Conservation (phyloP, 2,888 invertebrate species). For the Terebella lapidaria region DNA sequence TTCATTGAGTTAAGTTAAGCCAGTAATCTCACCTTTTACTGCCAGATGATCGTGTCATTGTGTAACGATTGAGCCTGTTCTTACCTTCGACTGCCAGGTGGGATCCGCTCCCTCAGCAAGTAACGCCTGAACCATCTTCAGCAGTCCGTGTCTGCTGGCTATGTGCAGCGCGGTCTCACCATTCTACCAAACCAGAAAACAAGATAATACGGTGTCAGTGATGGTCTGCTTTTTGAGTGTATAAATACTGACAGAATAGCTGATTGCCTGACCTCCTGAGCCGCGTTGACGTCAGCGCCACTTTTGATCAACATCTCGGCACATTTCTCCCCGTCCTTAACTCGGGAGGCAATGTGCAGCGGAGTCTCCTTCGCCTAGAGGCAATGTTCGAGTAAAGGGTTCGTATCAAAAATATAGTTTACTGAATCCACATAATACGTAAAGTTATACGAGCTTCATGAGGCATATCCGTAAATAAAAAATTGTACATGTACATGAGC, state of each 20-base stretch:
- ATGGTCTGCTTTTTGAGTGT: too few species aligned
- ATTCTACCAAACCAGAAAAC: constrained; percentile 56
- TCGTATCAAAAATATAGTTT: background rate
- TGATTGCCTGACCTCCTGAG: constrained; percentile 66
- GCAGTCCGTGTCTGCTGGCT: constrained; percentile 86
- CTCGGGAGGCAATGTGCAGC: constrained; percentile 91
- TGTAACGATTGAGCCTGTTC: too few species aligned
- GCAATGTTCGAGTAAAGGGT: background rate
- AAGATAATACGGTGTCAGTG: too few species aligned
- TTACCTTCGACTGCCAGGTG: constrained; percentile 78
- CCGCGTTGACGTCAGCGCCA: constrained; percentile 92
- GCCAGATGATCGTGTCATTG: too few species aligned
- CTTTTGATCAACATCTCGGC: constrained; percentile 96
- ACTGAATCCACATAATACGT: too few species aligned
- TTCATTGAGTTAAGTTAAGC: too few species aligned
- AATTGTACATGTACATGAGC: too few species aligned
- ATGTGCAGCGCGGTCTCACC: constrained; percentile 97
- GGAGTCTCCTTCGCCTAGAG: constrained; percentile 80
- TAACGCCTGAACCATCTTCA: constrained; percentile 74
- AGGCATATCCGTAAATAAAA: too few species aligned
- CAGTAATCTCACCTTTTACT: too few species aligned
- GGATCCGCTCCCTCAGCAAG: constrained; percentile 94
- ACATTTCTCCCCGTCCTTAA: constrained; percentile 85
- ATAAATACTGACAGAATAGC: too few species aligned
- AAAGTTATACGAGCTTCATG: too few species aligned